Percentiles rank a stretch among this genome's conserved stretches.
Conservation (phyloP, 30 jellyfish, hydroid and myxozoan species). For the Aurelia sp. region DNA sequence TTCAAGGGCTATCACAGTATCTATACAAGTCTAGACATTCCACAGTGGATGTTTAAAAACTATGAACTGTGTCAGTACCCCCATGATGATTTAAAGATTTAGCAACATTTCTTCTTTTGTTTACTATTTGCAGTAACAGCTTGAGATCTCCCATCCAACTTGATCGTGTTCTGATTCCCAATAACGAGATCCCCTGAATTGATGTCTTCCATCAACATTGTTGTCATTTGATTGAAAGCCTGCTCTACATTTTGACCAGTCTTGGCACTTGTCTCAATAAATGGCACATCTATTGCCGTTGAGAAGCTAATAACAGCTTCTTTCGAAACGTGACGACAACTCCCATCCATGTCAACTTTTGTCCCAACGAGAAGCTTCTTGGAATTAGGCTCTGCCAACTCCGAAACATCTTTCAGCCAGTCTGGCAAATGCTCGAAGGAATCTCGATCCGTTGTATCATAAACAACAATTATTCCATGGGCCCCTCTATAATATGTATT, state of each 20-base stretch:
- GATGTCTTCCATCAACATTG: slow-evolving; percentile 78
- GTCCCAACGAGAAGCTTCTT: slow-evolving; percentile 94
- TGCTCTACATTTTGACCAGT: slow-evolving; percentile 97
- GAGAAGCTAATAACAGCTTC: slow-evolving; percentile 72
- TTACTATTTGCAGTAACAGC: slow-evolving; percentile 9
- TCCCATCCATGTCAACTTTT: slow-evolving; percentile 80
- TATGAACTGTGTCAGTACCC: too few species aligned
- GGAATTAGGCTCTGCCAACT: slow-evolving; percentile 95
- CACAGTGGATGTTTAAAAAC: too few species aligned
- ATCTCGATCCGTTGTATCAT: slow-evolving; percentile 95
- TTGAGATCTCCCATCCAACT: slow-evolving; percentile 40
- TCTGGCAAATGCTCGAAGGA: slow-evolving; percentile 80
- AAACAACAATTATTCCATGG: slow-evolving; percentile 89
- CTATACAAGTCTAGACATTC: too few species aligned
- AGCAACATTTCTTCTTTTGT: slow-evolving; percentile 30
- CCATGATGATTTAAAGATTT: too few species aligned
- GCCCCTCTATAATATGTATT: slow-evolving; percentile 98
- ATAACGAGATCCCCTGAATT: slow-evolving; percentile 49
- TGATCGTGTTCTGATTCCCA: slow-evolving; percentile 48
- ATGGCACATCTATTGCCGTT: slow-evolving; percentile 61
- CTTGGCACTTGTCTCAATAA: slow-evolving; percentile 92
- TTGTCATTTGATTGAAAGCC: slow-evolving; percentile 87
- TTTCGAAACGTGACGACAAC: slow-evolving; percentile 68
- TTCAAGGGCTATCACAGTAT: too few species aligned
- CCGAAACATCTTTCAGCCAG: slow-evolving; percentile 93